Conservation (phyloP, 1,140 invertebrate genomes). For the Bombus impatiens region DNA sequence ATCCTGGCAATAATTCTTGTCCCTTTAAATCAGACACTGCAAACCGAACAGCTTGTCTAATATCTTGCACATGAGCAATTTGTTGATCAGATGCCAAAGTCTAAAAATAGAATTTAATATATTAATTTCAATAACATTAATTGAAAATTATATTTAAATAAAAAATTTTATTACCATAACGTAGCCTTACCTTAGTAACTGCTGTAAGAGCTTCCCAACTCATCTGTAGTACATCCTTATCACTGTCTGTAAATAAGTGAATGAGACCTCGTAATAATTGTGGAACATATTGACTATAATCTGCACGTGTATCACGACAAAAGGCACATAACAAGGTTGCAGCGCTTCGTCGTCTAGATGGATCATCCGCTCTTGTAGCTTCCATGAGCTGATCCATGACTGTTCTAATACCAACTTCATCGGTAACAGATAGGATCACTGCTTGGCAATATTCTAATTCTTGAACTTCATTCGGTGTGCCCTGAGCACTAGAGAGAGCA, state of each 20-base stretch:
- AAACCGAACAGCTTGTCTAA: slow-evolving; percentile 95
- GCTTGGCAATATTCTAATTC: slow-evolving; percentile 97
- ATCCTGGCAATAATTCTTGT: slow-evolving; percentile 93
- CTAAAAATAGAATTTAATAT: slow-evolving; percentile 74
- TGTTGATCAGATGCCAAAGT: slow-evolving; percentile 91
- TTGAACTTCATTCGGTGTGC: slow-evolving; percentile 87
- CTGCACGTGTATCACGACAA: slow-evolving; percentile 93
- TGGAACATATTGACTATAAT: slow-evolving; percentile 93
- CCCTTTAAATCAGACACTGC: slow-evolving; percentile 94
- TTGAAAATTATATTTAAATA: not conserved
- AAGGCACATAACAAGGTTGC: slow-evolving; percentile 94
- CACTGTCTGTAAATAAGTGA: slow-evolving; percentile 90
- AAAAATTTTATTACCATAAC: not conserved
- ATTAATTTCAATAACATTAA: not conserved
- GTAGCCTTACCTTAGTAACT: slow-evolving; percentile 88
- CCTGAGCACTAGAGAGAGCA: slow-evolving; percentile 88
- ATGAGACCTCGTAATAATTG: slow-evolving; percentile 94
- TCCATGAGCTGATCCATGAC: slow-evolving; percentile 96
- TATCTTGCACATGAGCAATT: slow-evolving; percentile 92
- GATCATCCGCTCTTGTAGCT: slow-evolving; percentile 86
- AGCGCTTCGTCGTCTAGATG: slow-evolving; percentile 88
- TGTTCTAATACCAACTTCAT: slow-evolving; percentile 93
- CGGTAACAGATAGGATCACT: slow-evolving; percentile 94
- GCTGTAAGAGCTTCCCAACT: slow-evolving; percentile 95
- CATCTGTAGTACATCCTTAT: slow-evolving; percentile 91